Evolutionary conservation across 2,888 invertebrate species (phyloP).

Genomic region (Phaonia tiefii): DNA sequence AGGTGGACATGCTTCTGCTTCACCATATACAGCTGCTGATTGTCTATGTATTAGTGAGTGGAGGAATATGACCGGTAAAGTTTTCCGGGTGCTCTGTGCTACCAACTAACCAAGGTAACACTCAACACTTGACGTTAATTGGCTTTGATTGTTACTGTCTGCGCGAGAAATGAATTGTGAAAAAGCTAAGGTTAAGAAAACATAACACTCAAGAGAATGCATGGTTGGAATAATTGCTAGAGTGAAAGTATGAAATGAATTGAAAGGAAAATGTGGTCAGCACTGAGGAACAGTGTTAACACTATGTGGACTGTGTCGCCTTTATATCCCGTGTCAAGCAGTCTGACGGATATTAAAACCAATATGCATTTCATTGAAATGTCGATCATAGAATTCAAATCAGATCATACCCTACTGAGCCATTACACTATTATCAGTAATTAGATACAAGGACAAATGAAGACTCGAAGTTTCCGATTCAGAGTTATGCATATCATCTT

Average conservation of each 20-base stretch:
- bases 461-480: too few relatives aligned
- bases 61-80: neutral
- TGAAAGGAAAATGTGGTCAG: neutral
- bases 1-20: neutral
- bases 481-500: too few relatives aligned
- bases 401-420: too few relatives aligned
- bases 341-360: too few relatives aligned
- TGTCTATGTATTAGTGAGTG: conserved; percentile 13
- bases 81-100: neutral
- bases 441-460: too few relatives aligned
- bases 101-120: conserved; percentile 39
- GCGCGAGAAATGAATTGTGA: conserved; percentile 40
- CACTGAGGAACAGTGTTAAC: neutral
- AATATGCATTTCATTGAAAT: too few relatives aligned
- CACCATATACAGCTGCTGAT: neutral
- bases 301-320: too few relatives aligned
- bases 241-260: neutral
- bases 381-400: too few relatives aligned
- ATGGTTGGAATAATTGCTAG: conserved; percentile 16
- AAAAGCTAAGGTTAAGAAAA: conserved; percentile 33
- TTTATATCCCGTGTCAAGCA: too few relatives aligned
- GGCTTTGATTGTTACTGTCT: conserved; percentile 68
- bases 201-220: neutral
- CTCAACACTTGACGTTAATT: conserved; percentile 68
- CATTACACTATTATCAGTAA: too few relatives aligned